Base-by-base conservation (phyloP, 1,140 invertebrate species). In the Calephelis nemesis region DNA sequence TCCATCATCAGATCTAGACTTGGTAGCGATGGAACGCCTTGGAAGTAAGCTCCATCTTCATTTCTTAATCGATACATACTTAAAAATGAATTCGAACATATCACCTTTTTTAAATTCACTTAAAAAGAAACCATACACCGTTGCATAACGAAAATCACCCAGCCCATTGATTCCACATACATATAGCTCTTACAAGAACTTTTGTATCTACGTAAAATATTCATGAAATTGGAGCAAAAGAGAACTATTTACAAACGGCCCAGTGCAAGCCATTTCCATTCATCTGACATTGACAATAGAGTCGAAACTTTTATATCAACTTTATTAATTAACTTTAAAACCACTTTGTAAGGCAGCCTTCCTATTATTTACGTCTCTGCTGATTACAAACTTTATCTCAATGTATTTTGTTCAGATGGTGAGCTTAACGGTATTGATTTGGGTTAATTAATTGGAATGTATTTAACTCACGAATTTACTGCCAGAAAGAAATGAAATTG, bases 361-460 rank as follows among this genome's bases (percentile, higher is more conserved):
- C 54, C 52, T 58, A 58, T 58, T 39, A 58, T 58, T 58, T 58
- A 58, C 52, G 52, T 58, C 52, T 58, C 52, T 58, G 52, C 19
- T 58, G 52, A 58, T 39, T 58, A 58, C 19, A 39, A 58, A 58
- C 52, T 58, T 58, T 58, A 58, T 58, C 52, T 39, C 52, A 45
- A 45, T 58, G 52, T 58, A 58, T 58, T 58, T 58, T 30, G 19
- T 58, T 58, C 52, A 58, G 52, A 58, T 58, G 9, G 19, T 9
- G 30, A 19, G 52, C 12, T 58, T 39, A 58, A 58, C 30, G 10
- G 30, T 58, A 58, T 39, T 58, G 52, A 58, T 58, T 58, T 19
- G 10, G 5, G 6, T 58, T 58, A 11, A 39, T 58, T 58, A 58
- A 58, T 58, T 58, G 50, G 52, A 58, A 58, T 45, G 42, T 45